Conservation (phyloP, 2,888 invertebrate genomes). For the Caradrina clavipalpis region DNA sequence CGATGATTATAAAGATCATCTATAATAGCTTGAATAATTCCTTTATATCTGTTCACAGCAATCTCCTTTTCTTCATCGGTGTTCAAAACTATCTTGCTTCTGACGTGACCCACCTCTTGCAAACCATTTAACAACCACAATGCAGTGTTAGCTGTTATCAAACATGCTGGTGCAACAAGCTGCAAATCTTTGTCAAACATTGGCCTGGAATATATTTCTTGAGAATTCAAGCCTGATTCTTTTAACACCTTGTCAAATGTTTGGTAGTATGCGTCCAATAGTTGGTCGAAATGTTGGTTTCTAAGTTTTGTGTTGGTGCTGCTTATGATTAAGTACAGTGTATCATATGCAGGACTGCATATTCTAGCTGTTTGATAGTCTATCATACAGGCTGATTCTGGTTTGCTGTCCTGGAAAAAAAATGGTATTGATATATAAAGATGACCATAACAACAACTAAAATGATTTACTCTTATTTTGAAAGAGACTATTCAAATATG, state of each 20-base stretch:
- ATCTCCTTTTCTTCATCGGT: constrained; percentile 73
- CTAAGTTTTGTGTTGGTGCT: constrained; percentile 77
- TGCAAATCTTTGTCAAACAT: constrained; percentile 79
- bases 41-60: constrained; percentile 76
- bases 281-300: constrained; percentile 66
- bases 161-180: constrained; percentile 79
- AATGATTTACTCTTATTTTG: not conserved
- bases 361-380: constrained; percentile 84
- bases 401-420: constrained; percentile 74
- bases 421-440: not conserved
- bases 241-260: constrained; percentile 71
- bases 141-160: constrained; percentile 84
- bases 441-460: not conserved
- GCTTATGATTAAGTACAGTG: constrained; percentile 80
- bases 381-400: constrained; percentile 81
- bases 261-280: constrained; percentile 78
- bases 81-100: constrained; percentile 75
- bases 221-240: constrained; percentile 65
- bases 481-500: not conserved
- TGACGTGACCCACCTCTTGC: constrained; percentile 85
- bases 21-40: constrained; percentile 75
- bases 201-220: constrained; percentile 72
- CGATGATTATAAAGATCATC: constrained; percentile 79
- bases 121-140: constrained; percentile 83
- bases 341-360: constrained; percentile 82